Conservation (phyloP, 2,888 invertebrate genomes). For the Criorhina ranunculi region DNA sequence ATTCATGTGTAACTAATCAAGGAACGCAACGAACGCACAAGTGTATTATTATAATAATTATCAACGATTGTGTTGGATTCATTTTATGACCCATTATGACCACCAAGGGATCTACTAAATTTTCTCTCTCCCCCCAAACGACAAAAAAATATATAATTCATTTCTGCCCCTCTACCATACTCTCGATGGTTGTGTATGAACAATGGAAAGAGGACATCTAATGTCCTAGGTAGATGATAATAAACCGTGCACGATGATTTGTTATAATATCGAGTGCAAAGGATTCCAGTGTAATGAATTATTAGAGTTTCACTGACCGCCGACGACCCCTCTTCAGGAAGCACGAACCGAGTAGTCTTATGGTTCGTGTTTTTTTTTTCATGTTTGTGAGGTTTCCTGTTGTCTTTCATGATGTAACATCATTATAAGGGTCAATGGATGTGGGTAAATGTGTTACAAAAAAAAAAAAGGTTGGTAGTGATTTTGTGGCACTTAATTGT, state of each 20-base stretch:
- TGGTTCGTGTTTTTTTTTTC: conserved; percentile 27
- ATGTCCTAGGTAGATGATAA: conserved; percentile 68
- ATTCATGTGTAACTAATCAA: conserved; percentile 77
- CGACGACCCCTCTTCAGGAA: conserved; percentile 8
- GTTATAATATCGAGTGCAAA: conserved; percentile 69
- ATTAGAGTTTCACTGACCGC: conserved; percentile 46
- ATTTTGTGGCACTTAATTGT: conserved; percentile 74
- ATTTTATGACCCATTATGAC: conserved; percentile 77
- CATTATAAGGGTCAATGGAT: conserved; percentile 75
- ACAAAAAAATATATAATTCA: conserved; percentile 55
- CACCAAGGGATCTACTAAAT: conserved; percentile 68
- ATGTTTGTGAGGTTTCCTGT: conserved; percentile 32
- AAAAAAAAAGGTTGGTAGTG: conserved; percentile 50
- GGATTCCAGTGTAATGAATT: conserved; percentile 67
- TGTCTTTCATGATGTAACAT: conserved; percentile 61
- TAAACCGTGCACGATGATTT: conserved; percentile 69
- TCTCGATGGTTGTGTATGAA: conserved; percentile 49
- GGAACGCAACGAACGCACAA: conserved; percentile 68
- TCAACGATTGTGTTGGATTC: conserved; percentile 77
- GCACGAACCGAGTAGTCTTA: conserved; percentile 42
- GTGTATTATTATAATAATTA: conserved; percentile 77
- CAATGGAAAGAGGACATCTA: conserved; percentile 61
- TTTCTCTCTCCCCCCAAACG: conserved; percentile 10
- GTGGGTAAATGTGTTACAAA: conserved; percentile 46
- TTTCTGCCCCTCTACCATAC: conserved; percentile 37